phyloP scores from a whole-genome alignment of 2,797 vertebrate genomes.

The Sphaeramia orbicularis region DNA sequence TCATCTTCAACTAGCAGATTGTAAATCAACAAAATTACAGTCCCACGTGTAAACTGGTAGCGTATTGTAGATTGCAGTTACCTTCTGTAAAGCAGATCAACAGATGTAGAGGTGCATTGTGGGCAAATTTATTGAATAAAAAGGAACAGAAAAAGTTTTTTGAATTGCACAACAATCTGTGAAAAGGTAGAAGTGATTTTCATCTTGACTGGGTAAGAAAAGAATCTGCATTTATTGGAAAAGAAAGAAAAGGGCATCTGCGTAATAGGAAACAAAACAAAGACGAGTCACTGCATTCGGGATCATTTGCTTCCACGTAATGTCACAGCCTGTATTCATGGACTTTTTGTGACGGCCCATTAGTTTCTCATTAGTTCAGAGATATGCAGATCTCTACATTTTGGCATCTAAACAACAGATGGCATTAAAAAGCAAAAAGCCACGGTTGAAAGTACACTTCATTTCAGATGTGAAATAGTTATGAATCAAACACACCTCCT shows the following conservation, averaged over 20 bases:
- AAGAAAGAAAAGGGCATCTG: conserved; percentile 52
- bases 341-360: conserved; percentile 69
- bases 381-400: conserved; percentile 69
- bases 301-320: conserved; percentile 69
- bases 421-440: conserved; percentile 51
- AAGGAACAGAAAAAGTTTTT: conserved; percentile 11
- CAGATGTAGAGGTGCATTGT: background rate
- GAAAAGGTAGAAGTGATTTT: conserved; percentile 40
- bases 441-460: conserved; percentile 55
- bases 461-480: conserved; percentile 65
- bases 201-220: conserved; percentile 23
- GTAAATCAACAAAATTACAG: no score
- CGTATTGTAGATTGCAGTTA: no score
- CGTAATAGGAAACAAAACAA: conserved; percentile 65
- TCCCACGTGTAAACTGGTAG: no score
- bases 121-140: background rate
- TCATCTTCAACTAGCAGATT: no score
- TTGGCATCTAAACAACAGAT: conserved; percentile 73
- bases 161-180: background rate
- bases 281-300: conserved; percentile 25
- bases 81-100: no score
- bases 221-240: conserved; percentile 35
- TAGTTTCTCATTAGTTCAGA: conserved; percentile 78
- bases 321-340: conserved; percentile 63
- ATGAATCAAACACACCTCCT: conserved; percentile 71